Evolutionary conservation across 1,140 invertebrate genomes (phyloP).

Genomic region (Zaprionus vittiger): DNA sequence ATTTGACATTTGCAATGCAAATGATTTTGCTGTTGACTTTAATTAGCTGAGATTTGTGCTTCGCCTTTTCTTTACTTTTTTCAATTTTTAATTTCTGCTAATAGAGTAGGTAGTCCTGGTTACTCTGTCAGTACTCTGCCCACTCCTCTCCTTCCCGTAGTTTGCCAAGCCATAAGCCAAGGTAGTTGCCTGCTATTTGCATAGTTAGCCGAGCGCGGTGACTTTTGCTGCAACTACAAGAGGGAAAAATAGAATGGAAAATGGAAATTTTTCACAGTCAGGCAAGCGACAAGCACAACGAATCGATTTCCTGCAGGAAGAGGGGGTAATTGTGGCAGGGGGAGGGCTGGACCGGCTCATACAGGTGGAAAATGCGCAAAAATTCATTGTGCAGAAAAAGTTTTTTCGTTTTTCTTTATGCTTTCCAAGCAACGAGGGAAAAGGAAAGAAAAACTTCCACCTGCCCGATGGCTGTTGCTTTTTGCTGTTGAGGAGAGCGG

Average conservation of each 20-base stretch:
- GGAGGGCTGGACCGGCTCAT: constrained; percentile 45
- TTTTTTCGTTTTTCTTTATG: constrained; percentile 34
- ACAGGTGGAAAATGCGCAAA: constrained; percentile 82
- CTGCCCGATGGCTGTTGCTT: constrained; percentile 72
- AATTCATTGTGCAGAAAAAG: constrained; percentile 83
- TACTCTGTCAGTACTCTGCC: no score
- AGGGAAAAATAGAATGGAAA: constrained; percentile 38
- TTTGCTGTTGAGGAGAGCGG: constrained; percentile 49
- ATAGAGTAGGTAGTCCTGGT: constrained; percentile 13
- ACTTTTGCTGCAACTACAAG: constrained; percentile 36
- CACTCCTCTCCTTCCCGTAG: constrained; percentile 22
- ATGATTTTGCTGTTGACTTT: constrained; percentile 75
- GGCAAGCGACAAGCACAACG: constrained; percentile 69
- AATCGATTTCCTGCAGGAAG: constrained; percentile 68
- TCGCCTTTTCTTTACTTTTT: not conserved
- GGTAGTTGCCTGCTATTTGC: constrained; percentile 67
- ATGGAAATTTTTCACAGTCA: constrained; percentile 55
- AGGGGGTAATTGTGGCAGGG: not conserved
- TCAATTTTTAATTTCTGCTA: constrained; percentile 17
- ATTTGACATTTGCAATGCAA: constrained; percentile 75
- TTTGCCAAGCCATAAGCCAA: constrained; percentile 64
- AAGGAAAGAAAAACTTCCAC: constrained; percentile 43
- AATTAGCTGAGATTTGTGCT: constrained; percentile 74
- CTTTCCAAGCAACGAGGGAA: constrained; percentile 28
- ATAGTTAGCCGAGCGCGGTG: constrained; percentile 58